phyloP scores from a whole-genome alignment of 2,888 invertebrate species.

The Acronicta psi region DNA sequence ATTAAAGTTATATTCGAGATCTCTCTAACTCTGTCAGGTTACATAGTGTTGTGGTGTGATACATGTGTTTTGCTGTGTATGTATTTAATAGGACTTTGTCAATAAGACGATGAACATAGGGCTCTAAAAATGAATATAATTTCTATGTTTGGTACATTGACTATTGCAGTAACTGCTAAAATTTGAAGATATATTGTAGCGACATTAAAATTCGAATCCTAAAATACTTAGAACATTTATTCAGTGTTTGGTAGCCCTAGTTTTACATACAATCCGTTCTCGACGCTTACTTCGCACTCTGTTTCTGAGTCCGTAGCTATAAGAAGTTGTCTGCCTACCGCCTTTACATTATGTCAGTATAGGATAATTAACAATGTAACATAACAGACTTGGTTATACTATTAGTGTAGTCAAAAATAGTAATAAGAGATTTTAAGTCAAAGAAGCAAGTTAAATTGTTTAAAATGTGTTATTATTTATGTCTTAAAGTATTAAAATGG shows the following conservation, averaged over 20 bases:
- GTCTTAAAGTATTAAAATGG: slow-evolving; percentile 89
- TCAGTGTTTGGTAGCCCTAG: slow-evolving; percentile 53
- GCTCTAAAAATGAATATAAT: slow-evolving; percentile 41
- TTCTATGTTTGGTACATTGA: slow-evolving; percentile 19
- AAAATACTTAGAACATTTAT: slow-evolving; percentile 18
- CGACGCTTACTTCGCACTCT: slow-evolving; percentile 72
- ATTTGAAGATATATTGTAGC: slow-evolving; percentile 3
- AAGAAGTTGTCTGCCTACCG: slow-evolving; percentile 88
- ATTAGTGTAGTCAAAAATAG: slow-evolving; percentile 88
- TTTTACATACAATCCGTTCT: slow-evolving; percentile 39
- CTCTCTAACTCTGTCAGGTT: slow-evolving; percentile 61
- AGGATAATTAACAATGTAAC: slow-evolving; percentile 84
- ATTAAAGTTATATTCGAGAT: slow-evolving; percentile 48
- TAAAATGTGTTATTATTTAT: slow-evolving; percentile 90
- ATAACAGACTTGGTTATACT: slow-evolving; percentile 88
- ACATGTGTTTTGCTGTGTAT: slow-evolving; percentile 51
- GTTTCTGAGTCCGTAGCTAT: slow-evolving; percentile 85
- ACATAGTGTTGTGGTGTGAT: slow-evolving; percentile 54
- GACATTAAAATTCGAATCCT: background rate
- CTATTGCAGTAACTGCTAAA: background rate
- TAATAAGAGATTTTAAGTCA: slow-evolving; percentile 88
- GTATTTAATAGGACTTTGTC: slow-evolving; percentile 44
- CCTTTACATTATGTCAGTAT: slow-evolving; percentile 88
- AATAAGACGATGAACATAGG: slow-evolving; percentile 37
- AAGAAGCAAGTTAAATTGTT: slow-evolving; percentile 89